Evolutionary conservation across 2,113 vertebrate genomes (phyloP), one percentile per base, ranked within the genome.

Genomic region (Petrocephalus zakoni): DNA sequence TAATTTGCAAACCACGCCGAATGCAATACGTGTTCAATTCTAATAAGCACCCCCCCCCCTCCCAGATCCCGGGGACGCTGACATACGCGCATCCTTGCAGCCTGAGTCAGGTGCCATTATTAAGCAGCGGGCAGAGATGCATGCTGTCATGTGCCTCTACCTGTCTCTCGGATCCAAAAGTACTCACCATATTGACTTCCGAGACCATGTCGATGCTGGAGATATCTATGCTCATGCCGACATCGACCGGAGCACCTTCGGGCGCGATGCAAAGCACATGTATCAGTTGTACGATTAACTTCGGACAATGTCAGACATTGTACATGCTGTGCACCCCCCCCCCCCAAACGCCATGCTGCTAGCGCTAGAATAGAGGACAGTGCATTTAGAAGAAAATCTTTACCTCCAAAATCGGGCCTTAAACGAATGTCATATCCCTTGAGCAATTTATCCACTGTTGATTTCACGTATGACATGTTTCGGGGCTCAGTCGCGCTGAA

Each of bases 151-250:
- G 86, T 87, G 68, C 52, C n/a, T 86, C 37, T 83, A 29, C 52
- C 25, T 55, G 84, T 46, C 29, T 42, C n/a, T 47, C 25, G 87
- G 72, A 82, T 87, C 85, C 89, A 83, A 61, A 90, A 68, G 86
- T 93, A 98, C 97, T 98, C 93, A 99, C 97, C 97, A 97, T 98
- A 94, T 97, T 99, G 92, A 98, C 97, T 95, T 99, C 97, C 7
- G 97, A 98, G 89, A 98, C 97, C 96, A 97, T 97, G 91, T 99
- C 97, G 85, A 97, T 98, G 90, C 97, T 97, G 93, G 97, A 95
- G 88, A 99, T 97, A 90, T 98, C 97, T 92, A 98, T 98, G 91
- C 97, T 95, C 97, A 98, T 98, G 87, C 96, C 97, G 52, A 99
- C 98, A 53, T 97, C 97, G 91, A 99, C 97, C 2, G 97, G 97